These are phyloP conservation scores for Silurus asotus DNA, from an alignment of 2,113 vertebrate genomes.

Conservation along the genomic window DNA sequence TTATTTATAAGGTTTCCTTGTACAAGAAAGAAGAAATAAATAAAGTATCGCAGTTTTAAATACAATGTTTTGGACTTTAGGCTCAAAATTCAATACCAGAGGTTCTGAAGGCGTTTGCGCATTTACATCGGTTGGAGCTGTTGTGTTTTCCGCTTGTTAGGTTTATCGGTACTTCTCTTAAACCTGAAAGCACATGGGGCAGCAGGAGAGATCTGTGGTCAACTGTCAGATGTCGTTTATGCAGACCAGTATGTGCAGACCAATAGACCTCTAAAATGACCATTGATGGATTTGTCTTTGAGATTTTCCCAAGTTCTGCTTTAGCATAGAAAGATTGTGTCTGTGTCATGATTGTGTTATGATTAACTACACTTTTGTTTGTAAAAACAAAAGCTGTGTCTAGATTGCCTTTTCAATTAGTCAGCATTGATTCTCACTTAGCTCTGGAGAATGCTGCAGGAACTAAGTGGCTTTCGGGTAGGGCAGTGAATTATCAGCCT, in stretches of 20 bases:
- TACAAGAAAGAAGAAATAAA: not conserved
- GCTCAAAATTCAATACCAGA: not conserved
- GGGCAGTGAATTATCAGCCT: not conserved
- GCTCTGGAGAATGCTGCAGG: not conserved
- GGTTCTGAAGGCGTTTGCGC: not conserved
- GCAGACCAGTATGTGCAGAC: not conserved
- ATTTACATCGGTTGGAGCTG: not conserved
- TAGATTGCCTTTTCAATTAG: constrained; percentile 12
- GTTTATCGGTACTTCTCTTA: not conserved
- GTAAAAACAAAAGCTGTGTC: not conserved
- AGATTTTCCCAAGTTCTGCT: not conserved
- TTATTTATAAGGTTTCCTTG: not conserved
- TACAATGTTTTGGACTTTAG: not conserved
- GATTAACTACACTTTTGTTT: constrained; percentile 24
- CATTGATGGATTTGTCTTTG: not conserved
- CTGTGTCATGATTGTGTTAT: not conserved
- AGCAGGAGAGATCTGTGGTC: not conserved
- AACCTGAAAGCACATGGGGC: not conserved
- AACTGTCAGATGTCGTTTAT: constrained; percentile 29
- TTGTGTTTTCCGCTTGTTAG: not conserved
- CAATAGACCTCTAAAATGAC: constrained; percentile 23
- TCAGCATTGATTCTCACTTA: constrained; percentile 14
- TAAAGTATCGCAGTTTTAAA: not conserved
- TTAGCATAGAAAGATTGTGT: not conserved
- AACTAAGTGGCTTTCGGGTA: not conserved